Evolutionary conservation across 2,797 vertebrate genomes (phyloP).

Genomic region (Gouania willdenowi): DNA sequence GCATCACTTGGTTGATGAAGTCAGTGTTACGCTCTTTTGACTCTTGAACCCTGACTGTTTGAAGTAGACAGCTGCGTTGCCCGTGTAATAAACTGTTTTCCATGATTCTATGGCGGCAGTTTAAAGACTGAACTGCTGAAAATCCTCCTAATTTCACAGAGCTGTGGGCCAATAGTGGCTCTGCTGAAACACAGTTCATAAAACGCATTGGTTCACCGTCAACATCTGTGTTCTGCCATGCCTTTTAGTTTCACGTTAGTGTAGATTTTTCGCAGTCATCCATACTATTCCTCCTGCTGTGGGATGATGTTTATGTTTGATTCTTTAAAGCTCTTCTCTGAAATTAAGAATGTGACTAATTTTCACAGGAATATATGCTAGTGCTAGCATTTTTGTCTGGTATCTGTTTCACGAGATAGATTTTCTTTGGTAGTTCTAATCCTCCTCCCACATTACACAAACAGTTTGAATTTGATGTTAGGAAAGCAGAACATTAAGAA

Average conservation of each 20-base stretch:
- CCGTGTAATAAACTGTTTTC: constrained; percentile 52
- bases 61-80: constrained; percentile 59
- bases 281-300: constrained; percentile 17
- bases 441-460: too few species aligned
- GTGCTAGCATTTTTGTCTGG: constrained; percentile 23
- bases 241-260: constrained; percentile 60
- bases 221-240: constrained; percentile 50
- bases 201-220: constrained; percentile 62
- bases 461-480: too few species aligned
- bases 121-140: constrained; percentile 55
- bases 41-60: constrained; percentile 25
- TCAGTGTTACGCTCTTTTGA: constrained; percentile 27
- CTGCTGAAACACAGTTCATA: constrained; percentile 59
- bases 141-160: constrained; percentile 69
- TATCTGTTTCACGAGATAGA: constrained; percentile 57
- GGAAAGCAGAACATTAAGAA: too few species aligned
- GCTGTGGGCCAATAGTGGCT: constrained; percentile 49
- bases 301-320: constrained; percentile 35
- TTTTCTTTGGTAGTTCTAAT: too few species aligned
- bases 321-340: constrained; percentile 29
- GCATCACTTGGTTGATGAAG: constrained; percentile 37
- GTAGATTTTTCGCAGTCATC: constrained; percentile 57
- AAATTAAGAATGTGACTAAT: constrained; percentile 39
- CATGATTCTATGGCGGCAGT: constrained; percentile 55
- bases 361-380: constrained; percentile 37